Evolutionary conservation across 1,140 invertebrate genomes (phyloP).

Genomic region (Cepaea nemoralis): DNA sequence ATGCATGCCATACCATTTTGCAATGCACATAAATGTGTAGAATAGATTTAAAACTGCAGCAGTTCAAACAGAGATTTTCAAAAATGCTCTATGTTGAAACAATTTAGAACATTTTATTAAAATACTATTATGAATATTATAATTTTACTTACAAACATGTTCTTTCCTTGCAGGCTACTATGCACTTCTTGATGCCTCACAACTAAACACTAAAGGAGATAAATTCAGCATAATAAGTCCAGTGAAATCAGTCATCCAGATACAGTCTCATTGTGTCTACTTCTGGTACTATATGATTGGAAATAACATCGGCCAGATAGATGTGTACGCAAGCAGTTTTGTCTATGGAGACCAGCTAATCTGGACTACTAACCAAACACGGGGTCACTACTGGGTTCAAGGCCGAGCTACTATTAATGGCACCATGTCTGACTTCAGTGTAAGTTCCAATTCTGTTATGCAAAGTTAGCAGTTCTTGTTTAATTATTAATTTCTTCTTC

Average conservation of each 20-base stretch:
- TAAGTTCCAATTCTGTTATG: constrained; percentile 22
- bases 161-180: constrained; percentile 59
- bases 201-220: constrained; percentile 53
- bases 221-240: constrained; percentile 60
- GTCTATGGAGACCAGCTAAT: constrained; percentile 37
- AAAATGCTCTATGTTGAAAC: too few species aligned
- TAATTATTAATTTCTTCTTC: too few species aligned
- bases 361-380: constrained; percentile 45
- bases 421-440: constrained; percentile 33
- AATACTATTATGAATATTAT: neutral
- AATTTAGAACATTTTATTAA: too few species aligned
- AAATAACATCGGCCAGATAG: constrained; percentile 56
- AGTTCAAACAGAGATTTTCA: too few species aligned
- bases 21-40: too few species aligned
- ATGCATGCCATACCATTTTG: too few species aligned
- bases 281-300: constrained; percentile 88
- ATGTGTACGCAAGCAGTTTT: constrained; percentile 55
- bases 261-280: constrained; percentile 55
- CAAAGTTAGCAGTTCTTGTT: too few species aligned
- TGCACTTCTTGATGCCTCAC: constrained; percentile 67
- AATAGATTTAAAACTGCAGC: too few species aligned
- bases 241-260: constrained; percentile 8
- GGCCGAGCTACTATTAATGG: constrained; percentile 33
- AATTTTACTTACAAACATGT: neutral
- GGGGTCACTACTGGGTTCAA: constrained; percentile 63